These are phyloP conservation scores for Somateria mollissima DNA, from an alignment of 2,797 vertebrate genomes.

Conservation along the genomic window DNA sequence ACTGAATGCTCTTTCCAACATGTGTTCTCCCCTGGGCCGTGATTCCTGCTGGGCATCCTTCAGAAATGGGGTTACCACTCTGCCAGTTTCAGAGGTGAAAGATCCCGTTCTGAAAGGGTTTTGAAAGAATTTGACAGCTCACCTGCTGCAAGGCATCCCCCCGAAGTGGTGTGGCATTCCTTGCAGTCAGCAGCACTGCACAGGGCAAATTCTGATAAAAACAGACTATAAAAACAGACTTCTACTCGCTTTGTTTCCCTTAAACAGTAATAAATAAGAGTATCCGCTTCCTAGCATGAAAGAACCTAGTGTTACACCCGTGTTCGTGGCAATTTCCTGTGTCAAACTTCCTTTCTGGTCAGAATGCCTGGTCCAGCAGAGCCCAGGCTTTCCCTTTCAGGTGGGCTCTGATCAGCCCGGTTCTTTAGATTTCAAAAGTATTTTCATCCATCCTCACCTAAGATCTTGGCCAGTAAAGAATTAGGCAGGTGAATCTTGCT, in stretches of 20 bases:
- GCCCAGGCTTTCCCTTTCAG: not conserved
- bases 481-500: not conserved
- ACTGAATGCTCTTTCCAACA: not conserved
- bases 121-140: not conserved
- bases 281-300: not conserved
- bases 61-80: not conserved
- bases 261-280: not conserved
- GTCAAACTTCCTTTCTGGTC: not conserved
- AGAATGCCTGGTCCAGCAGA: not conserved
- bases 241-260: not conserved
- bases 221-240: not conserved
- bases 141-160: not conserved
- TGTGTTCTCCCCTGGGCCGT: rapidly evolving
- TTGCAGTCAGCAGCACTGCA: not conserved
- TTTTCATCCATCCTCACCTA: not conserved
- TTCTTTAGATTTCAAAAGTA: not conserved
- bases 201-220: not conserved
- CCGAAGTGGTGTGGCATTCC: not conserved
- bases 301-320: not conserved
- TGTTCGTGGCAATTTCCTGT: not conserved
- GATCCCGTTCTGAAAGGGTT: not conserved
- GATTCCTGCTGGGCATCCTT: not conserved
- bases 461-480: not conserved
- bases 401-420: not conserved
- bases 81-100: not conserved